Conservation (phyloP, 2,888 invertebrate genomes). For the Cristatella mucedo region DNA sequence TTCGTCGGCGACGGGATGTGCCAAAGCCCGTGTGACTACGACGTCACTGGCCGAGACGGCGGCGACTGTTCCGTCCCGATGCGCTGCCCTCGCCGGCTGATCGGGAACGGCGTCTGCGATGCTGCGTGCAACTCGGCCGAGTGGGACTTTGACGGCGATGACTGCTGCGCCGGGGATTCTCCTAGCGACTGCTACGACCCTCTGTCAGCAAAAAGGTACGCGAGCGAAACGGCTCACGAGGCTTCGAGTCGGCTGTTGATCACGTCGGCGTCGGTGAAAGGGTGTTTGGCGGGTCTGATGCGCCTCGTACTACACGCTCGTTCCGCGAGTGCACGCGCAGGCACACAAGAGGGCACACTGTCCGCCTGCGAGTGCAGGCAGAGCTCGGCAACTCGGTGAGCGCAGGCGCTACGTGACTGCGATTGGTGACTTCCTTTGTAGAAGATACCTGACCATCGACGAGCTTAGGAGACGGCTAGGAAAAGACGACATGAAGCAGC, state of each 20-base stretch:
- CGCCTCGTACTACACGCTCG: no score
- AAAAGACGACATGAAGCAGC: constrained; percentile 15
- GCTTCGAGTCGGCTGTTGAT: no score
- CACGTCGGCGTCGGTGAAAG: no score
- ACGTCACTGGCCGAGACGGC: constrained; percentile 27
- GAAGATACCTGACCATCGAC: constrained; percentile 23
- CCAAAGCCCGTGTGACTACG: constrained; percentile 22
- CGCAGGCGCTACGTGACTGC: no score
- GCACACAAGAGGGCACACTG: no score
- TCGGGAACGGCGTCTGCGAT: constrained; percentile 26
- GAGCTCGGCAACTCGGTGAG: no score
- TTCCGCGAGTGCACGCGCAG: no score
- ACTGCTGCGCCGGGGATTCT: constrained; percentile 21
- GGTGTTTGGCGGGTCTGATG: no score
- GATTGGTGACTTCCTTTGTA: no score
- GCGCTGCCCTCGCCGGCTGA: constrained; percentile 15
- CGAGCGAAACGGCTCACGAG: no score
- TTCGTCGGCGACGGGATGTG: constrained; percentile 24
- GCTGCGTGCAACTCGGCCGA: constrained; percentile 23
- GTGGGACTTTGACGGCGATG: constrained; percentile 26
- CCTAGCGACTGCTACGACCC: constrained; percentile 24
- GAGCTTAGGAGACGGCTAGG: constrained; percentile 22
- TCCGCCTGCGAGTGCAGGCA: no score
- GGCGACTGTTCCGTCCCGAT: constrained; percentile 24
- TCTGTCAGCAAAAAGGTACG: constrained; percentile 20